Percentiles rank a stretch among this genome's conserved stretches.
These are phyloP conservation scores for Armadillidium nasatum DNA, from an alignment of 1,140 invertebrate species.

Conservation along the genomic window DNA sequence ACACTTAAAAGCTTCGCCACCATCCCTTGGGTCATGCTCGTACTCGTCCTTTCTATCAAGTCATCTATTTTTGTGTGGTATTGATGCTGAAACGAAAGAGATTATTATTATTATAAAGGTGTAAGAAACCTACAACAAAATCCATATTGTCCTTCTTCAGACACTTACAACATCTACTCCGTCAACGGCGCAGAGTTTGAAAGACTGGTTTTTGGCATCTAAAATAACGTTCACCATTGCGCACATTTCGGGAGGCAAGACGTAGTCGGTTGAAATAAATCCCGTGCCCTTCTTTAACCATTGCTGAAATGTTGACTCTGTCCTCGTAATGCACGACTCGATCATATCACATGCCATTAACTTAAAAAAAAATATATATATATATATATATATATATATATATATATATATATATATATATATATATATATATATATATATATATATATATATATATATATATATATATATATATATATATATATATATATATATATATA, in stretches of 20 bases:
- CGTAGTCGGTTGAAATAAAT: constrained; percentile 94
- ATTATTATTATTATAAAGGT: no score
- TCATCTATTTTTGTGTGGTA: constrained; percentile 96
- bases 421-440: no score
- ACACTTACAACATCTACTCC: constrained; percentile 87
- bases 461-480: no score
- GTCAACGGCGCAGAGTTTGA: constrained; percentile 93
- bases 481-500: no score
- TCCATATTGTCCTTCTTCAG: not conserved
- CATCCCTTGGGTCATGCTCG: constrained; percentile 86
- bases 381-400: no score
- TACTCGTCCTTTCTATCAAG: constrained; percentile 86
- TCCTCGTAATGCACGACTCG: constrained; percentile 78
- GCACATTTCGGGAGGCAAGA: constrained; percentile 95
- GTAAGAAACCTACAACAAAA: no score
- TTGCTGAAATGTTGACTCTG: constrained; percentile 63
- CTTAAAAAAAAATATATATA: constrained; percentile 32
- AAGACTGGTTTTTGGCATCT: constrained; percentile 87
- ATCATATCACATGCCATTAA: constrained; percentile 99
- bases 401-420: no score
- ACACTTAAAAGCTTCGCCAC: constrained; percentile 88
- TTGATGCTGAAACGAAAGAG: constrained; percentile 69
- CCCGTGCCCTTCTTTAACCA: constrained; percentile 95
- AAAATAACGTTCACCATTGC: constrained; percentile 99
- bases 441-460: no score